These are phyloP conservation scores for Xylocopa sonorina DNA, from an alignment of 1,140 invertebrate species.

Conservation along the genomic window DNA sequence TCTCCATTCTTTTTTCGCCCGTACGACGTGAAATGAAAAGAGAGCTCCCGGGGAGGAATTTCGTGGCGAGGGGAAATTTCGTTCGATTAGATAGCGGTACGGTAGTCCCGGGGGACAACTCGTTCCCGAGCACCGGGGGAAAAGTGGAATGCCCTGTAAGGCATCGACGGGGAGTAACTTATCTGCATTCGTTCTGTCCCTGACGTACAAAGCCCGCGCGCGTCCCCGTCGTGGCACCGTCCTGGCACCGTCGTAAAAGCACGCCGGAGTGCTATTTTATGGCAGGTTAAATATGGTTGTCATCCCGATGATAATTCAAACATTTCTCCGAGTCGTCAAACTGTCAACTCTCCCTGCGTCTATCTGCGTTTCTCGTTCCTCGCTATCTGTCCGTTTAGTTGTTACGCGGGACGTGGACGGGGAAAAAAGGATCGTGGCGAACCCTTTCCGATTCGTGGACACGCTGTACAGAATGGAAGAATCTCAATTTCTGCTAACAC, in stretches of 20 bases:
- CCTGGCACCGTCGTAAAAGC: slow-evolving; percentile 53
- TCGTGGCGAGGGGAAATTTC: slow-evolving; percentile 23
- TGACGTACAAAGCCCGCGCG: slow-evolving; percentile 3
- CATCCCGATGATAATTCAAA: slow-evolving; percentile 66
- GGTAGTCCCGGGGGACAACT: slow-evolving; percentile 26
- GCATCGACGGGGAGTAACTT: slow-evolving; percentile 41
- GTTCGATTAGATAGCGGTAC: slow-evolving; percentile 25
- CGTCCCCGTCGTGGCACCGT: too few species aligned
- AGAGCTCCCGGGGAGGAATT: background rate
- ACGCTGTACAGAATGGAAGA: background rate
- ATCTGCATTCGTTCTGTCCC: slow-evolving; percentile 35
- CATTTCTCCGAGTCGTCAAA: slow-evolving; percentile 64
- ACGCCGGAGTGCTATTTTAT: slow-evolving; percentile 61
- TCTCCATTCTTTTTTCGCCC: background rate
- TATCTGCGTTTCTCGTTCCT: slow-evolving; percentile 55
- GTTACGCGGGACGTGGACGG: background rate
- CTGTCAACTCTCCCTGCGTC: slow-evolving; percentile 44
- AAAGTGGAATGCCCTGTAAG: slow-evolving; percentile 49
- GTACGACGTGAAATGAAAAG: slow-evolving; percentile 10
- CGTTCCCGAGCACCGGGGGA: background rate
- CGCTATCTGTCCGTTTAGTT: slow-evolving; percentile 47
- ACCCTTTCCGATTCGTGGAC: slow-evolving; percentile 12
- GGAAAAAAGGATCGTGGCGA: slow-evolving; percentile 4
- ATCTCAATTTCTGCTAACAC: slow-evolving; percentile 11
- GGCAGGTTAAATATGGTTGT: slow-evolving; percentile 58